Conservation (phyloP, 2,113 vertebrate species). For the Anseranas semipalmata region DNA sequence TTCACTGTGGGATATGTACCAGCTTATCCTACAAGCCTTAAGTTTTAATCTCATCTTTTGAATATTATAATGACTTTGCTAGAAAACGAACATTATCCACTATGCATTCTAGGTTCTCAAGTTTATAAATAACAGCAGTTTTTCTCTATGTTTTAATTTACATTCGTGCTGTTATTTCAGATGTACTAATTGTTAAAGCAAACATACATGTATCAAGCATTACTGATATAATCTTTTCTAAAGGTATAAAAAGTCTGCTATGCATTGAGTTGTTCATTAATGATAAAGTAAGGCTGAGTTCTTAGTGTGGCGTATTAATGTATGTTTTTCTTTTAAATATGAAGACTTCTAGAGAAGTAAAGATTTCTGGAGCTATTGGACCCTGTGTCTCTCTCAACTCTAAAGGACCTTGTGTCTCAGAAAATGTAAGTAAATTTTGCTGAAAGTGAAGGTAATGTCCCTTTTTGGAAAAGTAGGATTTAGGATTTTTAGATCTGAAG, state of each 20-base stretch:
- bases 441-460: neutral
- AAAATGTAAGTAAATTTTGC: slow-evolving; percentile 85
- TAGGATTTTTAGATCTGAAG: neutral
- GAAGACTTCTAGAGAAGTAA: slow-evolving; percentile 96
- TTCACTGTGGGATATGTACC: neutral
- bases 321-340: slow-evolving; percentile 46
- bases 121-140: neutral
- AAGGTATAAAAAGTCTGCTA: neutral
- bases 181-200: neutral
- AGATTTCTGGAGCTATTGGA: slow-evolving; percentile 95
- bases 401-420: slow-evolving; percentile 96
- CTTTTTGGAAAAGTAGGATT: neutral
- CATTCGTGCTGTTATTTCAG: neutral
- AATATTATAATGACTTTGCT: neutral
- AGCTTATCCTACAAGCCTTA: neutral
- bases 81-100: neutral
- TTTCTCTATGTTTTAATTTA: neutral
- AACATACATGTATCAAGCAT: neutral
- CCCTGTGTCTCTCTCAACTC: slow-evolving; percentile 94
- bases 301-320: neutral
- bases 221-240: neutral
- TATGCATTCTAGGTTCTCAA: neutral
- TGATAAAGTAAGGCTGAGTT: neutral
- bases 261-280: neutral
- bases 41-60: neutral